Conservation (phyloP, 2,888 invertebrate species). For the Acanthoscelides obtectus region DNA sequence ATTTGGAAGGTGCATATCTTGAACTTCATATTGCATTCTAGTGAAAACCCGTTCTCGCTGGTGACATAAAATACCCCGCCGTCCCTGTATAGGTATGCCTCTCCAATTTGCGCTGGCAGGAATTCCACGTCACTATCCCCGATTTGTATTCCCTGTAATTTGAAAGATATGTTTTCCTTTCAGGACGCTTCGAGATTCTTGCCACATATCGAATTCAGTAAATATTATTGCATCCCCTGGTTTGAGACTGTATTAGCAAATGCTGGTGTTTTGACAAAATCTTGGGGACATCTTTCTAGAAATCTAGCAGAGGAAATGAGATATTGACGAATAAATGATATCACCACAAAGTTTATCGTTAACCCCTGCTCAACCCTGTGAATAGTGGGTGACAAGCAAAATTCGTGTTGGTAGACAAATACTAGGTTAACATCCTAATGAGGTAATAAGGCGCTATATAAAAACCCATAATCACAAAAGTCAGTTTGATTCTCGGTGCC, state of each 20-base stretch:
- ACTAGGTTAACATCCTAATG: too few species aligned
- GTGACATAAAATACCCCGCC: conserved; percentile 56
- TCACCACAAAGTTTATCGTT: too few species aligned
- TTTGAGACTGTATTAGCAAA: not conserved
- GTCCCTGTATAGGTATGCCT: conserved; percentile 56
- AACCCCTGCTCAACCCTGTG: too few species aligned
- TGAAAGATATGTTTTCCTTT: not conserved
- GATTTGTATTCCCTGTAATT: conserved; percentile 45
- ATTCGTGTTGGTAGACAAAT: too few species aligned
- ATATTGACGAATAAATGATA: too few species aligned
- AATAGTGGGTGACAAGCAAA: too few species aligned
- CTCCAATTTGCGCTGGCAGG: conserved; percentile 56
- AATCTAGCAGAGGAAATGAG: too few species aligned
- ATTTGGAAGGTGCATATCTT: conserved; percentile 61
- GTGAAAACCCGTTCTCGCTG: conserved; percentile 53
- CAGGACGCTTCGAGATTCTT: not conserved
- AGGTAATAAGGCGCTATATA: too few species aligned
- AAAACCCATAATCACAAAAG: too few species aligned
- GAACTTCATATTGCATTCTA: conserved; percentile 64
- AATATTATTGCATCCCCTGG: not conserved
- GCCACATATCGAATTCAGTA: not conserved
- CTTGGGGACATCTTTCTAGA: too few species aligned
- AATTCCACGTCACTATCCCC: conserved; percentile 43
- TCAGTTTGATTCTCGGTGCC: too few species aligned
- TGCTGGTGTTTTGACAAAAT: too few species aligned